A percentile compares a stretch with the other conserved stretches of the same genome.
Evolutionary conservation across 2,888 invertebrate species (phyloP).

Genomic region (Archips crataeganus): DNA sequence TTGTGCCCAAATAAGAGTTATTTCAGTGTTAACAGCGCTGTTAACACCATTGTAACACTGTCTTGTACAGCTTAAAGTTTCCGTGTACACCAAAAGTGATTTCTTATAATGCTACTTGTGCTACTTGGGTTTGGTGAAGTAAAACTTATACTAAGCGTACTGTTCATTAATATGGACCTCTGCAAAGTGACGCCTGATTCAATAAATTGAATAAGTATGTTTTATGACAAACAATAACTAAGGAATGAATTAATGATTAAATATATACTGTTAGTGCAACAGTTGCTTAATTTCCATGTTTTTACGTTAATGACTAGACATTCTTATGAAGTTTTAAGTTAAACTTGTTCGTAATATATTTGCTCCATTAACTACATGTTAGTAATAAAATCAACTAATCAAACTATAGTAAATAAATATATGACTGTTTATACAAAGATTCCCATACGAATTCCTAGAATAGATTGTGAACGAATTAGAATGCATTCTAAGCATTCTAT

Average conservation of each 20-base stretch:
- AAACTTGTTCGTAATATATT: conserved; percentile 7
- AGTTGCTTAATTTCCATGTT: neutral
- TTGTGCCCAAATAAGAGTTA: too few relatives aligned
- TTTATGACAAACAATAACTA: neutral
- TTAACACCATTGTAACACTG: too few relatives aligned
- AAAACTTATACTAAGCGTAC: too few relatives aligned
- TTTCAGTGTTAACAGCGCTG: too few relatives aligned
- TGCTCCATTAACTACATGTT: neutral
- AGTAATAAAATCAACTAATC: conserved; percentile 18
- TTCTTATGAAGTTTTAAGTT: neutral
- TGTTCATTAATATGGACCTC: too few relatives aligned
- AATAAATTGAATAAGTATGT: neutral
- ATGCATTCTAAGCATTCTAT: conserved; percentile 23
- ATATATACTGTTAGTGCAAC: neutral
- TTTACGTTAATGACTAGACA: neutral
- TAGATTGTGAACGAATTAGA: conserved; percentile 38
- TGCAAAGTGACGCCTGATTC: too few relatives aligned
- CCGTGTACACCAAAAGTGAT: too few relatives aligned
- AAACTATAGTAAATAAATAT: conserved; percentile 2
- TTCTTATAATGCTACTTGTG: too few relatives aligned
- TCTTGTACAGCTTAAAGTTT: too few relatives aligned
- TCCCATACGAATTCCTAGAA: conserved; percentile 28
- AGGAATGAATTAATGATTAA: neutral
- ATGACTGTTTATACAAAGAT: conserved; percentile 19
- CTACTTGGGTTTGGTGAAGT: too few relatives aligned